Conservation (phyloP, 2,888 invertebrate genomes). For the Pristionchus fissidentatus region DNA sequence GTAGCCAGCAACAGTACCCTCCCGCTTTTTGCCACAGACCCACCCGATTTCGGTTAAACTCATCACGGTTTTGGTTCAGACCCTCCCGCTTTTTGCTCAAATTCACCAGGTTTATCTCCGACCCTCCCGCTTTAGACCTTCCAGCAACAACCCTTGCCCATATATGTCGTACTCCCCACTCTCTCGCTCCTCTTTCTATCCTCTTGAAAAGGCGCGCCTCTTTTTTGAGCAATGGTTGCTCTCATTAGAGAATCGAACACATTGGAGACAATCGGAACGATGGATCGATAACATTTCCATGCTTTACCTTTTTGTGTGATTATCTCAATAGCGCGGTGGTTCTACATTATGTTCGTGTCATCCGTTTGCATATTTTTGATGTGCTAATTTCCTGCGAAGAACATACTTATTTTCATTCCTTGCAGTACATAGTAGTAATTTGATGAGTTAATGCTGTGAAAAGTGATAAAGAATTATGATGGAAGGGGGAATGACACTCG, state of each 20-base stretch:
- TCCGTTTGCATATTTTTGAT: too few relatives aligned
- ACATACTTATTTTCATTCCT: too few relatives aligned
- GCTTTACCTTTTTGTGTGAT: not conserved
- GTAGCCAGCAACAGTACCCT: too few relatives aligned
- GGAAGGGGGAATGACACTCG: slow-evolving; percentile 67
- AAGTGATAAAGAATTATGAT: slow-evolving; percentile 43
- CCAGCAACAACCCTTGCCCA: too few relatives aligned
- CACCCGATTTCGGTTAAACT: too few relatives aligned
- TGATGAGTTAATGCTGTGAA: not conserved
- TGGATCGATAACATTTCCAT: not conserved
- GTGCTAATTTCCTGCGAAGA: too few relatives aligned
- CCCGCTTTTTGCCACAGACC: too few relatives aligned
- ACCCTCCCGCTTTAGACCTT: too few relatives aligned
- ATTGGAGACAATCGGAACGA: not conserved
- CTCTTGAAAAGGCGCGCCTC: slow-evolving; percentile 14
- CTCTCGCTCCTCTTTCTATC: not conserved
- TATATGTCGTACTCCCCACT: not conserved
- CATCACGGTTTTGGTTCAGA: too few relatives aligned
- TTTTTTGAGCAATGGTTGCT: slow-evolving; percentile 35
- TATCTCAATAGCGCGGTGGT: not conserved
- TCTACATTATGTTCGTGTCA: too few relatives aligned
- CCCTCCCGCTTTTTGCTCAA: too few relatives aligned
- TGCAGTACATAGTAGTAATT: not conserved
- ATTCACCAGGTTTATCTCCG: too few relatives aligned
- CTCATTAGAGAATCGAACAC: slow-evolving; percentile 23